Conservation (phyloP, 2,797 vertebrate genomes). For the Rhinella marina region DNA sequence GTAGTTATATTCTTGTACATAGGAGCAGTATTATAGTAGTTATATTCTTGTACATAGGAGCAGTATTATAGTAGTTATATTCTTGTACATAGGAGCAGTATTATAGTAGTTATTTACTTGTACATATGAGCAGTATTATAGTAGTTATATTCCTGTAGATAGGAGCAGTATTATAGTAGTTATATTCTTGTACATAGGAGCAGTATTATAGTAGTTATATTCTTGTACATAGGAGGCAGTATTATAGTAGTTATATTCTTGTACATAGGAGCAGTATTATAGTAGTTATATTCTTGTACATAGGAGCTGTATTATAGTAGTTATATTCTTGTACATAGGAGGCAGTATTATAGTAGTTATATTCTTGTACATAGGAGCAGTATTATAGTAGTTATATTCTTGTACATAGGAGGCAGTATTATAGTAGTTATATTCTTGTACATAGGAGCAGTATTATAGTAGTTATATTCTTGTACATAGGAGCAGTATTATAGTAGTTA, state of each 20-base stretch:
- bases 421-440: constrained; percentile 2
- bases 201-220: not conserved
- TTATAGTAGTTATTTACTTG: not conserved
- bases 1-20: too few relatives aligned
- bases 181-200: not conserved
- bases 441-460: not conserved
- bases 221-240: not conserved
- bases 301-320: not conserved
- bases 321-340: not conserved
- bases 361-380: not conserved
- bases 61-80: too few relatives aligned
- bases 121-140: too few relatives aligned
- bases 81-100: not conserved
- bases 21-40: too few relatives aligned
- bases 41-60: too few relatives aligned
- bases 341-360: too few relatives aligned
- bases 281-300: not conserved
- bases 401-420: not conserved
- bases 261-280: not conserved
- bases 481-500: constrained; percentile 8
- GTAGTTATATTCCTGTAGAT: not conserved
- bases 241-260: constrained; percentile 11
- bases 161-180: not conserved
- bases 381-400: constrained; percentile 14
- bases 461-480: constrained; percentile 5